Percentiles rank a stretch among this genome's conserved stretches.
Evolutionary conservation across 2,888 invertebrate species (phyloP).

Genomic region (Ormyrus thymus): DNA sequence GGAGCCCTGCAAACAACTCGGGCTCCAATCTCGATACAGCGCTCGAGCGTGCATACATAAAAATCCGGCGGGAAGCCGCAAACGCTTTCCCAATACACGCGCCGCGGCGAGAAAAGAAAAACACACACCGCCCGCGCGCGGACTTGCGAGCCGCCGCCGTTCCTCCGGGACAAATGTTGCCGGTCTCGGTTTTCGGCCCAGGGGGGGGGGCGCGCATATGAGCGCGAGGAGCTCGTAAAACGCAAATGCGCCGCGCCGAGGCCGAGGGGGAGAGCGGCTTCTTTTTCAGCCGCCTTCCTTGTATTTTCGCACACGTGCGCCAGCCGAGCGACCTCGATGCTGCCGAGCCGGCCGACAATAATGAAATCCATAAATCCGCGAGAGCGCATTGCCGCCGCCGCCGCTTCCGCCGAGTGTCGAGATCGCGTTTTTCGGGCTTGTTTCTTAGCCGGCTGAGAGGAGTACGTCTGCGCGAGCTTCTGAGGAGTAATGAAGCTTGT

Average conservation of each 20-base stretch:
- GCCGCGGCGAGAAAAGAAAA: background rate
- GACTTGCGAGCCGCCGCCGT: constrained; percentile 2
- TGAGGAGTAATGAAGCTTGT: too few relatives aligned
- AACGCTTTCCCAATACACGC: constrained; percentile 50
- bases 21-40: constrained; percentile 5
- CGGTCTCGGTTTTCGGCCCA: background rate
- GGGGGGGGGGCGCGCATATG: too few relatives aligned
- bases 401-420: background rate
- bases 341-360: constrained; percentile 80
- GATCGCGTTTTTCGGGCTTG: too few relatives aligned
- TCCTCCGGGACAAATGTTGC: constrained; percentile 24
- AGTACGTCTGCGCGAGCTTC: too few relatives aligned
- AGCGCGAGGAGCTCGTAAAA: constrained; percentile 68
- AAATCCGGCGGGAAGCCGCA: constrained; percentile 32
- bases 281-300: constrained; percentile 41
- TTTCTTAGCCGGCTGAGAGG: too few relatives aligned
- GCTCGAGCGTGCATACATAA: constrained; percentile 33
- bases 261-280: constrained; percentile 56
- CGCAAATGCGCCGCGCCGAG: constrained; percentile 67
- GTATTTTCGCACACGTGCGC: constrained; percentile 53
- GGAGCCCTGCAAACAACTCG: background rate
- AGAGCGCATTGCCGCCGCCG: constrained; percentile 66
- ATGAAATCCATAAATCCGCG: constrained; percentile 83
- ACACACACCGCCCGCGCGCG: constrained; percentile 6
- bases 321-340: constrained; percentile 66